phyloP scores from a whole-genome alignment of 2,113 vertebrate species.

The Bubo bubo region DNA sequence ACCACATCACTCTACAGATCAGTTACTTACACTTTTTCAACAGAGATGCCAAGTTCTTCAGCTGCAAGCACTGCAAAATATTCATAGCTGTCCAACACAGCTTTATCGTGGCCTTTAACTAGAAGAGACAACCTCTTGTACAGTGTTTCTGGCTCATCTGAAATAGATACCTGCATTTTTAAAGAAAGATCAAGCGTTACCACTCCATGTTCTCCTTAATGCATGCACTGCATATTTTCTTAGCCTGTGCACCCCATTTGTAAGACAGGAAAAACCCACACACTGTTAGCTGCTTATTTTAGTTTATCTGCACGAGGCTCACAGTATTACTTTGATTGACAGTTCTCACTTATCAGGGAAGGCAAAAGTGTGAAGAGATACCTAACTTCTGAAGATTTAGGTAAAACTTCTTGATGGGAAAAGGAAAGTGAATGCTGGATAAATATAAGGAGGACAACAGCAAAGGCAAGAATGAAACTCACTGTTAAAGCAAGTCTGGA shows the following conservation, averaged over 20 bases:
- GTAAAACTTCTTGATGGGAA: background rate
- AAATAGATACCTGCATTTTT: slow-evolving; percentile 81
- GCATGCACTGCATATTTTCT: background rate
- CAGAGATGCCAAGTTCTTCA: slow-evolving; percentile 85
- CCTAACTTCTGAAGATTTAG: background rate
- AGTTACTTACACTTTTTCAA: slow-evolving; percentile 87
- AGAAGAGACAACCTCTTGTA: slow-evolving; percentile 87
- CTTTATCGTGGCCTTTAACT: slow-evolving; percentile 90
- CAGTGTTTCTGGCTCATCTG: slow-evolving; percentile 87
- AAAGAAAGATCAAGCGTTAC: slow-evolving; percentile 3
- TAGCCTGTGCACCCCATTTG: background rate
- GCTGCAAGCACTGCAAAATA: slow-evolving; percentile 90
- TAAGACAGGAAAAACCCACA: background rate
- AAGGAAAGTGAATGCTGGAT: background rate
- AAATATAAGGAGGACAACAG: background rate
- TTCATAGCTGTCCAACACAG: slow-evolving; percentile 95
- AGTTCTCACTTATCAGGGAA: background rate
- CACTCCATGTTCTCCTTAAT: background rate
- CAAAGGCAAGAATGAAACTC: background rate
- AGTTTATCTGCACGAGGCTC: background rate
- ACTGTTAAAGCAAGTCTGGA: background rate
- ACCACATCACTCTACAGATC: background rate
- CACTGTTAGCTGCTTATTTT: background rate
- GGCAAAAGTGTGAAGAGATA: background rate
- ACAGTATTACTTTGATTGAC: background rate